Base-by-base conservation (phyloP, 2,113 vertebrate species). In the Anhinga anhinga region DNA sequence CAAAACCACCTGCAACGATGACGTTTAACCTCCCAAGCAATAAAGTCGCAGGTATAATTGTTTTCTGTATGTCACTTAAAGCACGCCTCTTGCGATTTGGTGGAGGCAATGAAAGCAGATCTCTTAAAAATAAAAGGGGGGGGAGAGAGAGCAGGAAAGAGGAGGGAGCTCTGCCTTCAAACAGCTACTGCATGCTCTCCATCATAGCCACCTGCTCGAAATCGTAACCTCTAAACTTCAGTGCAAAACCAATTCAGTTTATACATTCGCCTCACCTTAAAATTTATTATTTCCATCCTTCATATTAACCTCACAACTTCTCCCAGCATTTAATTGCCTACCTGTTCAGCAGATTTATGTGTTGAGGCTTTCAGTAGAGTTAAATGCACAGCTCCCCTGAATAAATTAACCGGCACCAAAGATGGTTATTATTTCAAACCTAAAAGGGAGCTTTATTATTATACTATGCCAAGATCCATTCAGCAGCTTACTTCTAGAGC, bases 201-300 rank as follows among this genome's bases (percentile, higher is more conserved):
- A 18, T 66, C 74, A 61, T n/a, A 77, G 91, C 63, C 96, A 98
- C 97, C 97, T 97, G 96, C 96, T 96, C 92, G 94, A 97, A 95
- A 98, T 93, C 85, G 95, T 71, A 95, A 96, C 91, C 90, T 93
- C 76, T 23, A 47, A 88, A 96, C 87, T 95, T 94, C 96, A 94
- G 76, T 21, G 32, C 84, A 93, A 96, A 97, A 82, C 90, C 93
- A 97, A 93, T 97, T 86, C 55, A 61, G 86, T 95, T 90, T 94
- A 94, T 58, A 53, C 3, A 2, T 29, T 72, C 59, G 80, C 78
- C 90, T 94, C 82, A 69, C 88, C 77, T 55, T 92, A 87, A 89
- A 97, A 95, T 79, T 92, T 95, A 97, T 95, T 86, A 93, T 96
- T 97, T 83, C 90, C 90, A 67, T 90, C 91, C 89, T 91, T 82